Percentiles rank a stretch among this genome's conserved stretches.
Conservation (phyloP, 2,888 invertebrate species). For the Lamellibrachia columna region DNA sequence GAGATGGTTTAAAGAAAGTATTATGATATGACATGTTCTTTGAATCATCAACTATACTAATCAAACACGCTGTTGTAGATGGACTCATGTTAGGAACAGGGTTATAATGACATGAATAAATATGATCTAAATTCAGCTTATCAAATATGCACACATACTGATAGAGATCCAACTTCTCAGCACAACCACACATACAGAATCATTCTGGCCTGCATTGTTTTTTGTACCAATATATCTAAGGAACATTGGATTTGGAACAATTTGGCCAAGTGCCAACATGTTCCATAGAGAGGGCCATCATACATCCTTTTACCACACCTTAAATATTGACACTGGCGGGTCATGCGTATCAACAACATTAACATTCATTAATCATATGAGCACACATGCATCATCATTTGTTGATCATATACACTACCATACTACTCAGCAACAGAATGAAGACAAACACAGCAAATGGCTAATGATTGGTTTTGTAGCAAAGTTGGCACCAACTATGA, state of each 20-base stretch:
- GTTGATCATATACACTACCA: too few relatives aligned
- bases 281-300: not conserved
- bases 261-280: not conserved
- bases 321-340: not conserved
- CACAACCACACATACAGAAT: not conserved
- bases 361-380: not conserved
- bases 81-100: not conserved
- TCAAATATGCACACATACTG: conserved; percentile 8
- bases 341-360: not conserved
- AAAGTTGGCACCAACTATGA: too few relatives aligned
- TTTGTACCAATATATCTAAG: not conserved
- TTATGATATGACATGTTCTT: not conserved
- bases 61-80: not conserved
- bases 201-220: not conserved
- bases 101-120: not conserved
- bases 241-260: not conserved
- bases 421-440: too few relatives aligned
- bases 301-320: not conserved
- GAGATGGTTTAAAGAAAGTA: not conserved
- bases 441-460: too few relatives aligned
- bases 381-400: not conserved
- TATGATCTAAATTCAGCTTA: not conserved
- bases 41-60: not conserved
- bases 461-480: too few relatives aligned
- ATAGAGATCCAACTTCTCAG: not conserved